Base-by-base conservation (phyloP, 2,113 vertebrate genomes). In the Pandion haliaetus region DNA sequence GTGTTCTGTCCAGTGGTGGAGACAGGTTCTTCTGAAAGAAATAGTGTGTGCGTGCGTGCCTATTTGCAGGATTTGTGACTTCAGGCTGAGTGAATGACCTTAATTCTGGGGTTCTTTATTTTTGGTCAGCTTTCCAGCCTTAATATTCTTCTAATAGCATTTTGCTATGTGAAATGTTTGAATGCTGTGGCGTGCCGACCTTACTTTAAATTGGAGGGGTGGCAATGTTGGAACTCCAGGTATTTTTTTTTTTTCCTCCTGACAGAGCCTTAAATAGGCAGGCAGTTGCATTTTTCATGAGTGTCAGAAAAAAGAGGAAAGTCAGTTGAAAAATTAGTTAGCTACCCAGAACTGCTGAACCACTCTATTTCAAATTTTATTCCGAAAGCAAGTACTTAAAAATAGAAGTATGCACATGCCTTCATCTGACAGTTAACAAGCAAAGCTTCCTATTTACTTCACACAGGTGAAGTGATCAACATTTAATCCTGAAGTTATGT, bases 11-110 rank as follows among this genome's bases (percentile, higher is more conserved):
- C 18, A 0, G 20, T 25, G 65, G 2, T 28, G 59, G 55, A 31
- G 44, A 9, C 5, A 4, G 32, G 23, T 42, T n/a, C 54, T 58
- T 8, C 70, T 17, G n/a, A 12, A 25, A 58, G 28, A 47, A 6
- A 1, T 13, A 6, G 20, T 8, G 8, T 10, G 14, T 2, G 19
- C 9, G 7, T 4, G 5, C 5, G 20, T 6, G 13, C 32, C 36
- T 15, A 8, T 12, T 29, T 29, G 23, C 23, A 4, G 29, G 6
- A 2, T 18, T 24, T 21, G 23, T 8, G 31, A 29, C 55, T 55
- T 31, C n/a, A 26, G 40, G 40, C 49, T 57, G 23, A 47, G 40
- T 1, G 20, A 14, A 5, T 5, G 3, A 3, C 52, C 58, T 17
- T 6, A 1, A 2, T 42, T 32, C 65, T 5, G 5, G 10, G 25